These are phyloP conservation scores for Gymnothorax javanicus DNA, from an alignment of 2,797 vertebrate genomes.

Conservation along the genomic window DNA sequence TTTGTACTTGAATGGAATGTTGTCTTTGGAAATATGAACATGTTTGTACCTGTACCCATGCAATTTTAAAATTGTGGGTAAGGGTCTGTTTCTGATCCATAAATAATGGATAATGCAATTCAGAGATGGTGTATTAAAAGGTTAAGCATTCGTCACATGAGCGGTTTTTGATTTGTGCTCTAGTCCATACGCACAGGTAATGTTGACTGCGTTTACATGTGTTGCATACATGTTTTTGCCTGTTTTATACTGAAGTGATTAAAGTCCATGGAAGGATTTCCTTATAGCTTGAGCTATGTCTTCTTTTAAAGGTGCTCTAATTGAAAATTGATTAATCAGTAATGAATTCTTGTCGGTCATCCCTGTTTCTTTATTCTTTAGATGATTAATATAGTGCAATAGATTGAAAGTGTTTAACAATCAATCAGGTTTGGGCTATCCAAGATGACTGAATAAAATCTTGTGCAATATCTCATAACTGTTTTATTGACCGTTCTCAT, in stretches of 20 bases:
- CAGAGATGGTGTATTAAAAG: not conserved
- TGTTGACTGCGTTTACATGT: not conserved
- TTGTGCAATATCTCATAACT: not conserved
- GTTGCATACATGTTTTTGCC: not conserved
- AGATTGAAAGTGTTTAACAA: not conserved
- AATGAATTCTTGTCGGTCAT: not conserved
- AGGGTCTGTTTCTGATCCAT: not conserved
- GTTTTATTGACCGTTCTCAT: not conserved
- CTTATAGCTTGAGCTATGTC: not conserved
- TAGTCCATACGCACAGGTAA: not conserved
- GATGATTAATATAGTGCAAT: not conserved
- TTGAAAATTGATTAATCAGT: not conserved
- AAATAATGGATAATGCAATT: not conserved
- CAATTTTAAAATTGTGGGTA: not conserved
- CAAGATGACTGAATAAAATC: not conserved
- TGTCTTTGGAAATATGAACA: not conserved
- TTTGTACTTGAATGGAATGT: not conserved
- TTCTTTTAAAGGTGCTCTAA: not conserved
- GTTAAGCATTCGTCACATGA: not conserved
- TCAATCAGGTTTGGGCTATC: not conserved
- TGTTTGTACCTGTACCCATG: not conserved
- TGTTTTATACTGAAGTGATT: not conserved
- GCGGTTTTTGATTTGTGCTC: not conserved
- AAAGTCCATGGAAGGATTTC: not conserved
- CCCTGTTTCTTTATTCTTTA: not conserved